Conservation (phyloP, 2,797 vertebrate genomes). For the Pithecia hirsuta region DNA sequence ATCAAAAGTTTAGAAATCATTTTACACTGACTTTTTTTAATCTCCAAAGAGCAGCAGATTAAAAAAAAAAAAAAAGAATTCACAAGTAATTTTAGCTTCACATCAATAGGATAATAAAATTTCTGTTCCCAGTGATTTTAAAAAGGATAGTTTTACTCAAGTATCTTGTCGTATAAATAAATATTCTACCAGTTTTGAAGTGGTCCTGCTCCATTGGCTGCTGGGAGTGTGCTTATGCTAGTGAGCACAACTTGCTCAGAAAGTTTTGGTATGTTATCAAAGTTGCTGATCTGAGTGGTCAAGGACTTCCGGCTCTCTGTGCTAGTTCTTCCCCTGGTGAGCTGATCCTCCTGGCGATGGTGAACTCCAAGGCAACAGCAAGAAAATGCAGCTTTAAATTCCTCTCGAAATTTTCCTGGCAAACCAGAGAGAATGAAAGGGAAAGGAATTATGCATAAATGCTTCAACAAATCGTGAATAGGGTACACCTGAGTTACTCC, state of each 20-base stretch:
- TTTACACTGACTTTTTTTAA: constrained; percentile 51
- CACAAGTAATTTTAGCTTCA: constrained; percentile 51
- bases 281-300: constrained; percentile 93
- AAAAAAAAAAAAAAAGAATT: not conserved
- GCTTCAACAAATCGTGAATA: constrained; percentile 37
- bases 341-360: constrained; percentile 82
- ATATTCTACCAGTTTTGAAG: constrained; percentile 72
- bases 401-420: constrained; percentile 96
- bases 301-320: constrained; percentile 96
- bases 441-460: constrained; percentile 56
- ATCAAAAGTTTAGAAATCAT: constrained; percentile 49
- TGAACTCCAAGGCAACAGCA: constrained; percentile 87
- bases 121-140: constrained; percentile 59
- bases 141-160: constrained; percentile 46
- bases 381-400: constrained; percentile 97
- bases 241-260: constrained; percentile 90
- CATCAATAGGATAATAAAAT: constrained; percentile 52
- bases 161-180: constrained; percentile 29
- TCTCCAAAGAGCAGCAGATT: constrained; percentile 56
- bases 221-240: constrained; percentile 81
- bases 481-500: not conserved
- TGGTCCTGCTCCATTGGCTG: constrained; percentile 76
- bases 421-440: constrained; percentile 63
- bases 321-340: constrained; percentile 86
- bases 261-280: constrained; percentile 92